Base-by-base conservation (phyloP, 2,113 vertebrate genomes). In the Tragelaphus scriptus region DNA sequence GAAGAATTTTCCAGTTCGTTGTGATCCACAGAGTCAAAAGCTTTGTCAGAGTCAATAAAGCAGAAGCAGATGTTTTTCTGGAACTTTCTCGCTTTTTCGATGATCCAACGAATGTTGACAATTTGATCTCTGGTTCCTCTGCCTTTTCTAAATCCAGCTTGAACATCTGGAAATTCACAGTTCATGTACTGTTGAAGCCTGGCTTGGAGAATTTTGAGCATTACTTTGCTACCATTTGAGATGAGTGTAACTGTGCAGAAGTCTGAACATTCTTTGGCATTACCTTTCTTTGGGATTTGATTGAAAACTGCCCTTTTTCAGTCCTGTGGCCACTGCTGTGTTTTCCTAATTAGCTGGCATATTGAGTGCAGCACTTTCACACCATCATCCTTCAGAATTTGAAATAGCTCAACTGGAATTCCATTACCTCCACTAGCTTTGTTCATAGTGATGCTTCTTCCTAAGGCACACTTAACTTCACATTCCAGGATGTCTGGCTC, bases 41-140 rank as follows among this genome's bases (percentile, higher is more conserved):
- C 17, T 68, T 68, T 36, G n/a, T 21, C 65, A 5, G 36, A 21
- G n/a, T 68, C 32, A 68, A 21, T n/a, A 36, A 36, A 68, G 8
- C 8, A 36, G 65, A 68, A 68, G 7, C 21, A 68, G 65, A 68
- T 36, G 9, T 68, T 68, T 68, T 68, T 36, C 65, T 36, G 65
- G 65, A 68, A 68, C 4, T n/a, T 68, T 68, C n/a, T 36, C 0
- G 0, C 17, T 36, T 68, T 68, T 68, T 36, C 0, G 0, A 21
- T 68, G 65, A 68, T 36, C 17, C 9, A 68, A 5, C 2, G 0
- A 17, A 68, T 68, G 65, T 9, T 68, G n/a, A n/a, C 30, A 68
- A 68, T 68, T 68, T 36, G 65, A 68, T 68, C 65, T 68, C 65
- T 68, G 65, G 8, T 36, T 68, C 32, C 9, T 36, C 65, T 36